phyloP scores from a whole-genome alignment of 1,140 invertebrate genomes.

The Hyles euphorbiae region DNA sequence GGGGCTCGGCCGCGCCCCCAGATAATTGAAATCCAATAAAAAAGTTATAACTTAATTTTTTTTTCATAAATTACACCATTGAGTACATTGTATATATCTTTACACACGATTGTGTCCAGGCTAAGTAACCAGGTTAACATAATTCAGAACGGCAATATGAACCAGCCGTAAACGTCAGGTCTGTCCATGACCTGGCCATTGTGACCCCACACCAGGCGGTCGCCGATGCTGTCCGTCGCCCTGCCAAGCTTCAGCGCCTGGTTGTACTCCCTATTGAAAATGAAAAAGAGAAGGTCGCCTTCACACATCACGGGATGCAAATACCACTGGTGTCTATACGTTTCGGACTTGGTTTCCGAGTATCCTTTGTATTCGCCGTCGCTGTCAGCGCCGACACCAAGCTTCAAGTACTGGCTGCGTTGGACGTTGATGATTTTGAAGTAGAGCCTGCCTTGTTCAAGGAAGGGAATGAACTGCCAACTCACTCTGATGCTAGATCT shows the following conservation, averaged over 20 bases:
- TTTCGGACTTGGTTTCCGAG: neutral
- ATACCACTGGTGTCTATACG: slow-evolving; percentile 4
- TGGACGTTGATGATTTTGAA: neutral
- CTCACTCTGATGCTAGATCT: neutral
- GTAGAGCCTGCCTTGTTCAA: neutral
- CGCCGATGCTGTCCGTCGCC: neutral
- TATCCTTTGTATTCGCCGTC: neutral
- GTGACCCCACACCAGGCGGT: neutral
- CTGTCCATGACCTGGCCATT: no score
- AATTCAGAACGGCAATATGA: no score
- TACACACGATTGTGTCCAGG: no score
- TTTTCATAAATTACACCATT: no score
- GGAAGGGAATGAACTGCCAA: neutral
- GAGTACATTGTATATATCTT: no score
- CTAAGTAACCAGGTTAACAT: no score
- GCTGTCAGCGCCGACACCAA: neutral
- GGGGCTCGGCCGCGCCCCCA: no score
- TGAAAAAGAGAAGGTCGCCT: neutral
- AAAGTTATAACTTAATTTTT: no score
- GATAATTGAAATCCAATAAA: no score
- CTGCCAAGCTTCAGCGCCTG: neutral
- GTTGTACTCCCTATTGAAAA: neutral
- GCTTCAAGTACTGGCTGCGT: neutral
- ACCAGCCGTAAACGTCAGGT: no score
- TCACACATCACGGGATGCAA: neutral